Conservation (phyloP, 1,140 invertebrate species). For the Dendrolimus punctatus region DNA sequence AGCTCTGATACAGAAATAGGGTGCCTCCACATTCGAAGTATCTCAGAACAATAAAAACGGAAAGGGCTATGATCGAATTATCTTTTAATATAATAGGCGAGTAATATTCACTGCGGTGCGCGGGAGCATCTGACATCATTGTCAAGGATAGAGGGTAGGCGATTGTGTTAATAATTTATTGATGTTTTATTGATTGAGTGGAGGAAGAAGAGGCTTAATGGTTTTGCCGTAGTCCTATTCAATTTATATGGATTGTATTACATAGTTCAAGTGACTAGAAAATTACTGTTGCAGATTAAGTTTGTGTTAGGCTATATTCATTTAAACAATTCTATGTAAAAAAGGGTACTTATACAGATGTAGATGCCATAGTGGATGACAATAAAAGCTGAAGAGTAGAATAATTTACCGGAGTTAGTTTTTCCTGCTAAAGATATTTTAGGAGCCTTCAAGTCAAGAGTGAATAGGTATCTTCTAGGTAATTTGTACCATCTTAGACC, state of each 20-base stretch:
- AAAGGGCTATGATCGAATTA: constrained; percentile 46
- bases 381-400: too few relatives aligned
- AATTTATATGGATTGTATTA: background rate
- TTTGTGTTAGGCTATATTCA: background rate
- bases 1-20: constrained; percentile 15
- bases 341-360: too few relatives aligned
- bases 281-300: background rate
- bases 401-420: too few relatives aligned
- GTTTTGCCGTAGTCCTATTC: background rate
- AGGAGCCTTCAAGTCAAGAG: too few relatives aligned
- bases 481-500: too few relatives aligned
- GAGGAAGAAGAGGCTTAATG: background rate
- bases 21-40: constrained; percentile 14
- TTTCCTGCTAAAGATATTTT: too few relatives aligned
- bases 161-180: constrained; percentile 33
- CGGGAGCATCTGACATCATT: constrained; percentile 39
- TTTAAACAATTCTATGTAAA: background rate
- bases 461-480: too few relatives aligned
- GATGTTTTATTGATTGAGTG: constrained; percentile 21
- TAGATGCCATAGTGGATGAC: too few relatives aligned
- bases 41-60: constrained; percentile 29
- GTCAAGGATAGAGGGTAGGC: constrained; percentile 21
- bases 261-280: background rate
- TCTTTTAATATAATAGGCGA: constrained; percentile 35
- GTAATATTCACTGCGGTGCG: constrained; percentile 19